These are phyloP conservation scores for Drosophila gunungcola DNA, from an alignment of 1,140 invertebrate genomes.

Conservation along the genomic window DNA sequence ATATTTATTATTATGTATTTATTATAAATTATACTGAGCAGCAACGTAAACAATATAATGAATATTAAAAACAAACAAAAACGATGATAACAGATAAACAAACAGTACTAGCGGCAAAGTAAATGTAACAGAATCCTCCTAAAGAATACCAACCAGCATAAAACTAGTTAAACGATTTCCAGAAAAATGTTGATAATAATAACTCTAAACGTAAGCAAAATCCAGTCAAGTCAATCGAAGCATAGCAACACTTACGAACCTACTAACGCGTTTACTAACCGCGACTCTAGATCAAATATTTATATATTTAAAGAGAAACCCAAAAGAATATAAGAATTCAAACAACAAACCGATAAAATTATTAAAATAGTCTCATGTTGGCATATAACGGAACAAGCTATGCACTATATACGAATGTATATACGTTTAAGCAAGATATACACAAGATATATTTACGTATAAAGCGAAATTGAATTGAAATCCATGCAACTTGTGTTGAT, in stretches of 20 bases:
- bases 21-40: constrained; percentile 79
- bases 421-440: constrained; percentile 42
- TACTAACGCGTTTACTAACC: constrained; percentile 73
- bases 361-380: constrained; percentile 63
- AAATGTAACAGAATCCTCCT: constrained; percentile 78
- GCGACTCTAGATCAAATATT: constrained; percentile 66
- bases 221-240: constrained; percentile 80
- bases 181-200: constrained; percentile 76
- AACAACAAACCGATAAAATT: constrained; percentile 39
- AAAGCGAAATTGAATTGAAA: constrained; percentile 38
- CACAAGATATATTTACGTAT: constrained; percentile 62
- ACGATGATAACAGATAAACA: constrained; percentile 34
- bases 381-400: constrained; percentile 47
- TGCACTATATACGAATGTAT: constrained; percentile 49
- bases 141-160: constrained; percentile 64
- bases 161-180: constrained; percentile 72
- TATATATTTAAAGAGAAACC: constrained; percentile 38
- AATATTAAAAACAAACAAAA: constrained; percentile 44
- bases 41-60: constrained; percentile 56
- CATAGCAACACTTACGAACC: constrained; percentile 63
- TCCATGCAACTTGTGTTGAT: constrained; percentile 65
- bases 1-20: constrained; percentile 84
- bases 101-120: constrained; percentile 55
- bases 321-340: constrained; percentile 28
- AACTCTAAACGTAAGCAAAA: constrained; percentile 67